Evolutionary conservation across 2,888 invertebrate genomes (phyloP).

Genomic region (Cryptops parisi): DNA sequence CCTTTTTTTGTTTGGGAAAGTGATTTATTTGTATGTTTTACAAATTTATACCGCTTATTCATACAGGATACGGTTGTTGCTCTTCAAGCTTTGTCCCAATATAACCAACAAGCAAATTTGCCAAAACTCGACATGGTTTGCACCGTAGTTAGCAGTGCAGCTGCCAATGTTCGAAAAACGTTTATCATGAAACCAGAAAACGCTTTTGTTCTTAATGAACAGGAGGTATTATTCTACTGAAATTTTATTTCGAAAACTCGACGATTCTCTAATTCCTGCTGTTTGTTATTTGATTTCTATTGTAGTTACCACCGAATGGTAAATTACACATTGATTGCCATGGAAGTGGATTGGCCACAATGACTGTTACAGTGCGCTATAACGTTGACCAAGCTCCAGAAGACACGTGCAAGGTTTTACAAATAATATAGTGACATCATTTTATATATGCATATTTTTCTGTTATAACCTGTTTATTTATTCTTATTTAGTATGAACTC

Average conservation of each 20-base stretch:
- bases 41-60: not conserved
- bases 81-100: slow-evolving; percentile 7
- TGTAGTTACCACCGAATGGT: slow-evolving; percentile 6
- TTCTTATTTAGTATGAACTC: slow-evolving; percentile 2
- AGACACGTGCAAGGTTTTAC: slow-evolving; percentile 4
- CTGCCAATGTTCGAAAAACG: not conserved
- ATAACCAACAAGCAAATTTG: not conserved
- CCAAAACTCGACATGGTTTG: slow-evolving; percentile 3
- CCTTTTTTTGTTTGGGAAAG: not conserved
- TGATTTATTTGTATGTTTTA: not conserved
- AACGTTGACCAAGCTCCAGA: slow-evolving; percentile 1
- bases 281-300: not conserved
- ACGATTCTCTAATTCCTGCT: not conserved
- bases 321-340: not conserved
- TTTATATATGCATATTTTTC: not conserved
- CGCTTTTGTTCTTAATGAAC: slow-evolving; percentile 1
- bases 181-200: not conserved
- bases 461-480: not conserved
- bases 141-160: not conserved
- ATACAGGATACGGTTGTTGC: slow-evolving; percentile 11
- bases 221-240: slow-evolving; percentile 1
- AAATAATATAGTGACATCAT: too few relatives aligned
- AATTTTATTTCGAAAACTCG: not conserved
- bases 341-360: slow-evolving; percentile 3
- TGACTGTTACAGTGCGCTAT: slow-evolving; percentile 7